Percentiles rank a stretch among this genome's conserved stretches.
These are phyloP conservation scores for Neodiprion fabricii DNA, from an alignment of 1,140 invertebrate genomes.

Conservation along the genomic window DNA sequence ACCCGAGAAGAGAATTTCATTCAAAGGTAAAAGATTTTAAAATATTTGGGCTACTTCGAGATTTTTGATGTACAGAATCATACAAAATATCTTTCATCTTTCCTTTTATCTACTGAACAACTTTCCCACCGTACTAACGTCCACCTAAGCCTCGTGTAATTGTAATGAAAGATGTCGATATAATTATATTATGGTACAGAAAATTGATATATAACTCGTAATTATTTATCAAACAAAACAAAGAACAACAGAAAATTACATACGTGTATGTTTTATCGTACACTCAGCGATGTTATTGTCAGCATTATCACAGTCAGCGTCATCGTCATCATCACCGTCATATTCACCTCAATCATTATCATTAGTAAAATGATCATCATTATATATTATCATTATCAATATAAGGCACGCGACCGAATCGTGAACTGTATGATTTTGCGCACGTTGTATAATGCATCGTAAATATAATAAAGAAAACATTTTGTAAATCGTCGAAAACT, in stretches of 20 bases:
- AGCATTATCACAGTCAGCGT: constrained; percentile 29
- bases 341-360: background rate
- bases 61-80: background rate
- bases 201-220: constrained; percentile 16
- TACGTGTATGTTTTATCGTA: constrained; percentile 31
- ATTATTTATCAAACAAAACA: constrained; percentile 43
- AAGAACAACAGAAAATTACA: background rate
- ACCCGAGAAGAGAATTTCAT: background rate
- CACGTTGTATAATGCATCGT: constrained; percentile 37
- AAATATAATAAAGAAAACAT: constrained; percentile 44
- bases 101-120: background rate
- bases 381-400: background rate
- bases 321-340: background rate
- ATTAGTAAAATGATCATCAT: background rate
- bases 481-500: constrained; percentile 36
- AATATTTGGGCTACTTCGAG: background rate
- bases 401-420: background rate
- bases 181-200: constrained; percentile 8
- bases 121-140: no score
- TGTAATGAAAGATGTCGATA: constrained; percentile 7
- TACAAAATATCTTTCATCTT: background rate
- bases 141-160: constrained; percentile 8
- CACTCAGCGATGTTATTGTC: constrained; percentile 42
- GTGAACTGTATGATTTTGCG: constrained; percentile 37
- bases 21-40: no score